Conservation (phyloP, 2,113 vertebrate genomes). For the Daubentonia madagascariensis region DNA sequence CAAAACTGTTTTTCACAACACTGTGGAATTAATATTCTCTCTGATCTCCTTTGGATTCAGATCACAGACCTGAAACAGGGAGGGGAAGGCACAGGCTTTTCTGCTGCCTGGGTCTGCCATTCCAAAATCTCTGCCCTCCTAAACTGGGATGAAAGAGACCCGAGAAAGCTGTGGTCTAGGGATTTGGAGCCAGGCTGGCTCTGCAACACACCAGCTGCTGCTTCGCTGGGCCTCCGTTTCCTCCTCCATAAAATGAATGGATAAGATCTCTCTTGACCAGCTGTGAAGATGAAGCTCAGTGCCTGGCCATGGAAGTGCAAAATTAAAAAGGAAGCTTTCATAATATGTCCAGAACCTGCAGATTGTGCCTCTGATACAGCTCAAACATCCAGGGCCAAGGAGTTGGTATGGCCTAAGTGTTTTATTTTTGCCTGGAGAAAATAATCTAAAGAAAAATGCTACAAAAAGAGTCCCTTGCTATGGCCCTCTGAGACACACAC, state of each 20-base stretch:
- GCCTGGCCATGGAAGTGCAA: neutral
- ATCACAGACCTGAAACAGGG: neutral
- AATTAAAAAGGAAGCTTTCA: neutral
- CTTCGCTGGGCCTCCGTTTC: accelerated
- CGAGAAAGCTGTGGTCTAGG: accelerated
- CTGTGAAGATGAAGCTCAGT: neutral
- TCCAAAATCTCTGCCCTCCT: neutral
- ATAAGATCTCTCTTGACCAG: neutral
- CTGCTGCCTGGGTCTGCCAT: neutral
- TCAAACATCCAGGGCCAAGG: neutral
- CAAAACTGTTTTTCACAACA: neutral
- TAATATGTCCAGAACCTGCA: neutral
- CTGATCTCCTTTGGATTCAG: neutral
- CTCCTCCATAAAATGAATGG: neutral
- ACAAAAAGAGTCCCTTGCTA: neutral
- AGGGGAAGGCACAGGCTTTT: neutral
- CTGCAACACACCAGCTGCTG: accelerated
- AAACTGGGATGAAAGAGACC: neutral
- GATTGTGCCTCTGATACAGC: no score
- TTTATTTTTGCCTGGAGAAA: neutral
- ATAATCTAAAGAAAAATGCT: neutral
- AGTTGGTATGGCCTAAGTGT: neutral
- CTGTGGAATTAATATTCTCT: neutral
- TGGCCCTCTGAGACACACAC: neutral
- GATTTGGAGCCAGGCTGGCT: neutral